Percentiles rank a stretch among this genome's conserved stretches.
phyloP scores from a whole-genome alignment of 2,113 vertebrate species.

The Hemicordylus capensis region DNA sequence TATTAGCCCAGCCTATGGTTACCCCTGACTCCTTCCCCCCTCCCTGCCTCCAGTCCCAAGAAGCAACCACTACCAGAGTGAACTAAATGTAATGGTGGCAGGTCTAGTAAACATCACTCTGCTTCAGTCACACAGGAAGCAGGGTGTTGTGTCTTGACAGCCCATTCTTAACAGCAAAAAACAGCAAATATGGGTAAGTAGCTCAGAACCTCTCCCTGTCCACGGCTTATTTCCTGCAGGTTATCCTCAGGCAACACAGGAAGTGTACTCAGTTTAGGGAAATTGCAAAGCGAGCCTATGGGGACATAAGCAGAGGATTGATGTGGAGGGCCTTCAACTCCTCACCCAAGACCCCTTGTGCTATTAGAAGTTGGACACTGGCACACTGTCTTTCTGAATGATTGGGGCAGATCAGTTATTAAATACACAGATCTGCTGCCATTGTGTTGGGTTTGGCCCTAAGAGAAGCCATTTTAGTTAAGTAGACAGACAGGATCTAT shows the following conservation, averaged over 20 bases:
- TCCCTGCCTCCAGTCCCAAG: too few species aligned
- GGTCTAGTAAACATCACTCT: not conserved
- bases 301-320: not conserved
- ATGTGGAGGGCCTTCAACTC: too few species aligned
- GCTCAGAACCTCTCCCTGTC: not conserved
- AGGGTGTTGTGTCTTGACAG: too few species aligned
- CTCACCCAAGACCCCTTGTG: too few species aligned
- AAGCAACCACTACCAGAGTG: too few species aligned
- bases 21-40: too few species aligned
- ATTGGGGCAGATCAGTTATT: too few species aligned
- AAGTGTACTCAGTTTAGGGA: not conserved
- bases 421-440: not conserved
- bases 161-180: not conserved
- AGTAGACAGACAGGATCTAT: too few species aligned
- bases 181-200: not conserved
- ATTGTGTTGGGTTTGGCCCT: not conserved
- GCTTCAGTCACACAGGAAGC: not conserved
- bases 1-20: too few species aligned
- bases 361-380: not conserved
- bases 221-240: not conserved
- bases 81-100: too few species aligned
- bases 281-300: not conserved
- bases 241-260: not conserved
- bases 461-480: not conserved
- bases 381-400: not conserved